Evolutionary conservation across 2,113 vertebrate species (phyloP).

Genomic region (Leptobrachium ailaonicum): DNA sequence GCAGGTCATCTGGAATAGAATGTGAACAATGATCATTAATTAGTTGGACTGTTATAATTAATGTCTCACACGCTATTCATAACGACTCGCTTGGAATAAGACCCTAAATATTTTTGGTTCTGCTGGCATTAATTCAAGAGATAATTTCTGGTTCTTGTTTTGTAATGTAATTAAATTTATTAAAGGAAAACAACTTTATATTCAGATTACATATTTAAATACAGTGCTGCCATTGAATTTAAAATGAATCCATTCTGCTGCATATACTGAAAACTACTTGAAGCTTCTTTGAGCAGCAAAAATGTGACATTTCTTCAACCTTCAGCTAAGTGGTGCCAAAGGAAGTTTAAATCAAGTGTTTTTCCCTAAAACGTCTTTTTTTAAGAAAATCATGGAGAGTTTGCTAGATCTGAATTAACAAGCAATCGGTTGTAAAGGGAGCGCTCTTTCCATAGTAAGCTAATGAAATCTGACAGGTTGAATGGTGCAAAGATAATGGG

Average conservation of each 20-base stretch:
- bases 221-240: background rate
- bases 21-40: too few relatives aligned
- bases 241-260: constrained; percentile 8
- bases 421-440: constrained; percentile 57
- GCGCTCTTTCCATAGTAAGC: constrained; percentile 53
- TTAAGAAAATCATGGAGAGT: constrained; percentile 57
- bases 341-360: constrained; percentile 59
- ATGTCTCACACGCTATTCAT: too few relatives aligned
- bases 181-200: background rate
- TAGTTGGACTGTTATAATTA: too few relatives aligned
- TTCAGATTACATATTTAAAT: background rate
- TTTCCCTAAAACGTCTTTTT: constrained; percentile 56
- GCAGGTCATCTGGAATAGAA: too few relatives aligned
- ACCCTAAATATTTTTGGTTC: too few relatives aligned
- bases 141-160: too few relatives aligned
- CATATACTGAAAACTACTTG: constrained; percentile 17
- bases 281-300: constrained; percentile 53
- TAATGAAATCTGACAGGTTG: constrained; percentile 67
- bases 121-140: too few relatives aligned
- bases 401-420: constrained; percentile 59
- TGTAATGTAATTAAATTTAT: too few relatives aligned
- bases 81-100: too few relatives aligned
- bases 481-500: constrained; percentile 66
- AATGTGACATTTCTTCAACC: constrained; percentile 48
- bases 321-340: constrained; percentile 59